Percentiles rank a stretch among this genome's conserved stretches.
Evolutionary conservation across 1,140 invertebrate species (phyloP).

Genomic region (Spodoptera frugiperda): DNA sequence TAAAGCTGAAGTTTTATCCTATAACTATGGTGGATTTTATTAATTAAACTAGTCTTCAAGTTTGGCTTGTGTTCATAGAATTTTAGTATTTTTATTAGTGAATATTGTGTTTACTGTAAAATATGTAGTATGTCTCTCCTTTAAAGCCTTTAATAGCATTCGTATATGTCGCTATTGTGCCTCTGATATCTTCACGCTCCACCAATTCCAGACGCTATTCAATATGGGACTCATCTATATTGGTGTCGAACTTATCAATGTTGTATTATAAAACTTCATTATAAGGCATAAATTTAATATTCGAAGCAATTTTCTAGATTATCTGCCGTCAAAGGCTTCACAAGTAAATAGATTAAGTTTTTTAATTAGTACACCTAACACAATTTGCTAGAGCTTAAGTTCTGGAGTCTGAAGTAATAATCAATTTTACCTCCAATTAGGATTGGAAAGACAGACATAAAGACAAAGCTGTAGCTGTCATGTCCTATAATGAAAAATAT

Average conservation of each 20-base stretch:
- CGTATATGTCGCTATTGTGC: neutral
- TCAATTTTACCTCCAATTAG: constrained; percentile 23
- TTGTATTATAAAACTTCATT: constrained; percentile 12
- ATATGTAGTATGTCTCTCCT: too few relatives aligned
- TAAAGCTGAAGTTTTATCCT: neutral
- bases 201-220: neutral
- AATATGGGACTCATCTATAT: neutral
- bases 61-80: neutral
- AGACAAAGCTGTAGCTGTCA: neutral
- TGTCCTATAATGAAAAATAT: neutral
- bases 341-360: constrained; percentile 31
- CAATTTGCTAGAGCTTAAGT: constrained; percentile 16
- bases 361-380: neutral
- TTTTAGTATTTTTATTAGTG: too few relatives aligned
- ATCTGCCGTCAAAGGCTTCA: constrained; percentile 12
- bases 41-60: neutral
- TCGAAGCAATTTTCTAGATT: constrained; percentile 19
- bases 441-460: neutral
- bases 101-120: too few relatives aligned
- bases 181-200: neutral
- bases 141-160: neutral
- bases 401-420: constrained; percentile 10
- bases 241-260: neutral
- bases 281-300: neutral
- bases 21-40: neutral